A percentile compares a stretch with the other conserved stretches of the same genome.
Conservation (phyloP, 2,888 invertebrate species). For the Morinoia aosen region DNA sequence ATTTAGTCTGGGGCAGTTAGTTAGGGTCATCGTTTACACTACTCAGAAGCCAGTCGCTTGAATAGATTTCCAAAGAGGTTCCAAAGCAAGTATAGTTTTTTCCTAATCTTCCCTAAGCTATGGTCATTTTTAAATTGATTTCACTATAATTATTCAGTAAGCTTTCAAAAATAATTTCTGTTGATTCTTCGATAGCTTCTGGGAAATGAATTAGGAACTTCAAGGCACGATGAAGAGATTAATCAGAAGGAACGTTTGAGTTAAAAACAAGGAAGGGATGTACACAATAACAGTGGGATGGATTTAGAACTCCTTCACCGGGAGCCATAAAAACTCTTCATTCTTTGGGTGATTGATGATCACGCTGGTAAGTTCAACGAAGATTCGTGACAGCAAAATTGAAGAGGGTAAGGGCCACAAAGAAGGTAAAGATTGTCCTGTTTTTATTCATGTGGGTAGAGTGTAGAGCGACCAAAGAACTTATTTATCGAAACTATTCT, state of each 20-base stretch:
- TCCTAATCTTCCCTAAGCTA: background rate
- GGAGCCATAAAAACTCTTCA: background rate
- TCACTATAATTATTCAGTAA: background rate
- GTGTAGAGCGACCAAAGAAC: background rate
- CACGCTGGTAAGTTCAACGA: background rate
- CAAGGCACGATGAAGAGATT: background rate
- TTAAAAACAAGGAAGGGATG: background rate
- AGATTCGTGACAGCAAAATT: background rate
- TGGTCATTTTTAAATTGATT: background rate
- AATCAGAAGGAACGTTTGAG: background rate
- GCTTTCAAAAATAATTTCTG: background rate
- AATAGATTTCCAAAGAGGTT: background rate
- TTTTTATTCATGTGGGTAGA: background rate
- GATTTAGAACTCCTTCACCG: background rate
- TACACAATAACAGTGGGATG: background rate
- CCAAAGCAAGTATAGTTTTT: background rate
- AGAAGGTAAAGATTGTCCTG: background rate
- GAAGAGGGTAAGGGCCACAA: background rate
- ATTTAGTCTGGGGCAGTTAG: background rate
- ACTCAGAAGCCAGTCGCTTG: background rate
- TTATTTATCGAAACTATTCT: conserved; percentile 15
- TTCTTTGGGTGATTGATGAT: background rate
- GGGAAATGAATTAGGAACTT: background rate
- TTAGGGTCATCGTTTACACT: background rate
- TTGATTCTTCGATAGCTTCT: background rate